Evolutionary conservation across 2,797 vertebrate species (phyloP).

Genomic region (Oreochromis mossambicus): DNA sequence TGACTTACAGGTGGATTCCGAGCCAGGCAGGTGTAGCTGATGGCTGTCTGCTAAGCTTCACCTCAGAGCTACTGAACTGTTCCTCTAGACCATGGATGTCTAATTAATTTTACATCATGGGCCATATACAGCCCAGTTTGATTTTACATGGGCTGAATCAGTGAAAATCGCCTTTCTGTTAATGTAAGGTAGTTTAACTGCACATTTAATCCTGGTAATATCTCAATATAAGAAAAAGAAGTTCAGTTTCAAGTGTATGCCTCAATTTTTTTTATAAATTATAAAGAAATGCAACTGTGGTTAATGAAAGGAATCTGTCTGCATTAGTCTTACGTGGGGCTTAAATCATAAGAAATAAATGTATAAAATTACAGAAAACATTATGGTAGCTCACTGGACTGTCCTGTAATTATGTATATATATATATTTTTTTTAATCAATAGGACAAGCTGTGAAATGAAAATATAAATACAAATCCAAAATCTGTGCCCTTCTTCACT

Average conservation of each 20-base stretch:
- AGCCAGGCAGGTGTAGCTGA: neutral
- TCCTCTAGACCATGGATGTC: neutral
- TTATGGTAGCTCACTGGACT: neutral
- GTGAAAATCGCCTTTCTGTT: neutral
- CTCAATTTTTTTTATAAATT: neutral
- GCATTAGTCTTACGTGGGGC: neutral
- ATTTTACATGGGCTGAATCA: neutral
- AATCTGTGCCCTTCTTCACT: neutral
- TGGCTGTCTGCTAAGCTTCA: neutral
- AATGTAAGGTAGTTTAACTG: neutral
- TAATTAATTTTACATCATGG: neutral
- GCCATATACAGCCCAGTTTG: neutral
- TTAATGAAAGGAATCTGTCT: neutral
- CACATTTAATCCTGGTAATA: neutral
- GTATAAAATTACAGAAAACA: neutral
- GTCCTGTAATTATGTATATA: neutral
- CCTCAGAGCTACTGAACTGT: neutral
- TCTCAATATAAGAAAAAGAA: neutral
- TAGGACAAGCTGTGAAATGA: too few relatives aligned
- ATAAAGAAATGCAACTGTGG: neutral
- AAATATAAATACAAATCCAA: neutral
- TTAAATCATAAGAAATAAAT: neutral
- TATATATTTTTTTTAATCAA: too few relatives aligned
- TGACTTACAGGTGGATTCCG: rapidly evolving
- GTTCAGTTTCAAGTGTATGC: neutral